These are phyloP conservation scores for Aurelia sp. DNA, from an alignment of 30 jellyfish, hydroid and myxozoan species.

Conservation along the genomic window DNA sequence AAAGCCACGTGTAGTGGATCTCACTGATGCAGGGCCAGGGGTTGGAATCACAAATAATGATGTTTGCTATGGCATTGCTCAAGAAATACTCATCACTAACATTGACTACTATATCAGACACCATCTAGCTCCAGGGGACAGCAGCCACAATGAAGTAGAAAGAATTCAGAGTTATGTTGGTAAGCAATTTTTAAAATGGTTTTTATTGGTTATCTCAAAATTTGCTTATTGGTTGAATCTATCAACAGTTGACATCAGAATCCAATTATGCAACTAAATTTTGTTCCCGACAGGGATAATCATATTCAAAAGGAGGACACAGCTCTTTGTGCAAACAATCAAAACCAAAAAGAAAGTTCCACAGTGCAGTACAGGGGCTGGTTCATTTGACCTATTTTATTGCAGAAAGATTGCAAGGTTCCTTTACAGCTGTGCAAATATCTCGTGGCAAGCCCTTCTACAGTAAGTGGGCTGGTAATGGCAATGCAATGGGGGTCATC, in stretches of 20 bases:
- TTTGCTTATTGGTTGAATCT: background rate
- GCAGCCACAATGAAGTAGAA: constrained; percentile 77
- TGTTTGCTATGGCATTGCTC: constrained; percentile 59
- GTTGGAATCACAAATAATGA: constrained; percentile 61
- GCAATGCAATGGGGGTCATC: too few relatives aligned
- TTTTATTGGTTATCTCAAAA: background rate
- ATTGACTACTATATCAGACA: constrained; percentile 45
- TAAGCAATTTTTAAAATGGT: constrained; percentile 8
- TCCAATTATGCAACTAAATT: background rate
- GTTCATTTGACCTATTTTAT: background rate
- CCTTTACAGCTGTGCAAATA: constrained; percentile 10
- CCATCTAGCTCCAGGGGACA: constrained; percentile 66
- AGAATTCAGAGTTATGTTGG: constrained; percentile 67
- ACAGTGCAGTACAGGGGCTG: background rate
- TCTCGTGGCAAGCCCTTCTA: background rate
- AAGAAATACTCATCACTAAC: constrained; percentile 25
- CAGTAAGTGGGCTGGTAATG: too few relatives aligned
- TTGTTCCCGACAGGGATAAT: constrained; percentile 7
- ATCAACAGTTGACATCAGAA: constrained; percentile 21
- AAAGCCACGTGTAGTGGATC: constrained; percentile 56
- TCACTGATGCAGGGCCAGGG: constrained; percentile 72
- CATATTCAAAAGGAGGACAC: background rate
- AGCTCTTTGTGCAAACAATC: background rate
- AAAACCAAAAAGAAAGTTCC: background rate
- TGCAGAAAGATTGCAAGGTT: background rate